These are phyloP conservation scores for Agonopterix alstromeriana DNA, from an alignment of 2,888 invertebrate species.

Conservation along the genomic window DNA sequence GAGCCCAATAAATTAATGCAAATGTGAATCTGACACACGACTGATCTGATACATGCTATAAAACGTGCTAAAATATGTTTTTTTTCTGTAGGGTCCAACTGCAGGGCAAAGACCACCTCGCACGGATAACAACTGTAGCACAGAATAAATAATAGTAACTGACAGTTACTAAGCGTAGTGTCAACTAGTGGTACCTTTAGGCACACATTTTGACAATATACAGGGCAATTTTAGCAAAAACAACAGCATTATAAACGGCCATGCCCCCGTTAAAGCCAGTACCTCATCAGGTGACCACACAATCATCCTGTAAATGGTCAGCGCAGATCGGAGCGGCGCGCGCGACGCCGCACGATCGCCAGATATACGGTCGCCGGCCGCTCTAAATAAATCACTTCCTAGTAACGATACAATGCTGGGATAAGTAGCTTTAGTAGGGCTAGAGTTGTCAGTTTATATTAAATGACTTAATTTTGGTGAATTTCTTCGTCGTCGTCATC, in stretches of 20 bases:
- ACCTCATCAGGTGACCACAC: slow-evolving; percentile 39
- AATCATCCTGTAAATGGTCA: slow-evolving; percentile 44
- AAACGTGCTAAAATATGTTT: no score
- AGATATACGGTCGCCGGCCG: slow-evolving; percentile 55
- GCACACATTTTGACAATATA: not conserved
- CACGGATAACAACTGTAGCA: no score
- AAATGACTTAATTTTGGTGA: no score
- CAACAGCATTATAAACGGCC: no score
- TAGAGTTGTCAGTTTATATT: slow-evolving; percentile 12
- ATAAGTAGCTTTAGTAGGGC: slow-evolving; percentile 12
- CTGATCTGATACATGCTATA: no score
- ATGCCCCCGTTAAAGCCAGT: slow-evolving; percentile 4
- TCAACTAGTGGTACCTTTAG: not conserved
- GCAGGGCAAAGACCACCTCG: no score
- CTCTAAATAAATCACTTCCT: slow-evolving; percentile 72
- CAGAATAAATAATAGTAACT: no score
- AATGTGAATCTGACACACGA: no score
- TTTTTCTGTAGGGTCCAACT: no score
- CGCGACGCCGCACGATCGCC: slow-evolving; percentile 55
- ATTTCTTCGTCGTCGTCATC: no score
- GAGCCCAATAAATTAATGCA: no score
- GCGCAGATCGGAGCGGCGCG: slow-evolving; percentile 26
- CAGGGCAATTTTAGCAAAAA: not conserved
- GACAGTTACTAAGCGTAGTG: no score
- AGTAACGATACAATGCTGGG: slow-evolving; percentile 48